Evolutionary conservation across 2,113 vertebrate species (phyloP).

Genomic region (Polyodon spathula): DNA sequence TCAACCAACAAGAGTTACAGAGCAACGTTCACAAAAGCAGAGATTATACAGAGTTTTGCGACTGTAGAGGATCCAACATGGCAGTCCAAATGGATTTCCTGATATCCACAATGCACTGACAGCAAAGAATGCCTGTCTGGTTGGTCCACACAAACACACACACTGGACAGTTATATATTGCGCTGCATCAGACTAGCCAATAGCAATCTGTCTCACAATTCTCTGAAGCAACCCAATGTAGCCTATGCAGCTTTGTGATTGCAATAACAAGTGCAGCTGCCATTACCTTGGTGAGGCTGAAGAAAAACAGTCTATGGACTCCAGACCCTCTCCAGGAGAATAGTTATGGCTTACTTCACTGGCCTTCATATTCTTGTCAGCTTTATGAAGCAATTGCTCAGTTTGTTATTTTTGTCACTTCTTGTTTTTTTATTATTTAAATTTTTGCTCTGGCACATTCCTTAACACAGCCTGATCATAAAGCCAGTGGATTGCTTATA

Average conservation of each 20-base stretch:
- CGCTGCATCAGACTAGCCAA: conserved; percentile 39
- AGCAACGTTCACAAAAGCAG: conserved; percentile 92
- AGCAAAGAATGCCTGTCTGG: conserved; percentile 73
- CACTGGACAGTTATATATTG: conserved; percentile 35
- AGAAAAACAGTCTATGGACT: conserved; percentile 50
- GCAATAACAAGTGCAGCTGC: conserved; percentile 51
- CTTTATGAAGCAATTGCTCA: conserved; percentile 44
- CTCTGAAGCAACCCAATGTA: conserved; percentile 33
- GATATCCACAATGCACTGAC: conserved; percentile 84
- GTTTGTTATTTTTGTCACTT: conserved; percentile 28
- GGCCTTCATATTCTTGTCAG: conserved; percentile 43
- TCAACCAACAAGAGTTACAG: conserved; percentile 84
- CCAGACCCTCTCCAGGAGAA: conserved; percentile 39
- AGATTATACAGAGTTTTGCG: conserved; percentile 57
- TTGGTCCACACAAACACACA: conserved; percentile 45
- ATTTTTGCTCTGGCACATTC: conserved; percentile 46
- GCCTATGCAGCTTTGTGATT: conserved; percentile 34
- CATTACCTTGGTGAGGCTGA: conserved; percentile 48
- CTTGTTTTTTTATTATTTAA: conserved; percentile 33
- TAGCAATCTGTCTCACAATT: conserved; percentile 41
- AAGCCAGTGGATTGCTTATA: conserved; percentile 12
- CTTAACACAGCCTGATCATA: conserved; percentile 33
- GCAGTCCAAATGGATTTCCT: conserved; percentile 72
- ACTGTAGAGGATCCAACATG: conserved; percentile 60
- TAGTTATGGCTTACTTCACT: conserved; percentile 83